Evolutionary conservation across 1,140 invertebrate species (phyloP).

Genomic region (Hyposmocoma kahamanoa): DNA sequence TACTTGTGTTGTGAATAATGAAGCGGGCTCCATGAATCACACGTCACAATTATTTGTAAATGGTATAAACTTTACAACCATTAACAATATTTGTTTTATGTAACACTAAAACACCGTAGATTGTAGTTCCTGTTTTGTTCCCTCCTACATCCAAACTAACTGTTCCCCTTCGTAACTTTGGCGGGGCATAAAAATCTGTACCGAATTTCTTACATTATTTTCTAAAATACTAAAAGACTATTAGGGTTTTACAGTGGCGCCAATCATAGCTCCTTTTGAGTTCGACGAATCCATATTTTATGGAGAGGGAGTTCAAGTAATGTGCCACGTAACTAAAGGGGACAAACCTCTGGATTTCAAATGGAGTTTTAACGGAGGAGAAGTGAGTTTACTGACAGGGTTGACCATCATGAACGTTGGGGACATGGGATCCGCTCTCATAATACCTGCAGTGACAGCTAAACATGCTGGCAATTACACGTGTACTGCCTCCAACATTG

Average conservation of each 20-base stretch:
- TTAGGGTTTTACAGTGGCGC: constrained; percentile 59
- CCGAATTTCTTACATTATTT: neutral
- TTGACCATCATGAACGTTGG: constrained; percentile 76
- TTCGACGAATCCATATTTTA: constrained; percentile 69
- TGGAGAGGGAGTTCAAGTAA: constrained; percentile 81
- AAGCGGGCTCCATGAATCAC: constrained; percentile 76
- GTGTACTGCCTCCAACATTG: constrained; percentile 84
- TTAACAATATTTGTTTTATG: constrained; percentile 12
- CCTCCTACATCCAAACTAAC: constrained; percentile 20
- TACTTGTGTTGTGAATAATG: constrained; percentile 81
- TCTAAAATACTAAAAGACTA: neutral
- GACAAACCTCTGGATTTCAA: constrained; percentile 80
- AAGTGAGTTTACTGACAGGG: constrained; percentile 66
- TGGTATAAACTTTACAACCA: constrained; percentile 65
- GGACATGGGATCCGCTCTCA: constrained; percentile 72
- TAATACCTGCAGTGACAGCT: constrained; percentile 75
- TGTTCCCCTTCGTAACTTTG: constrained; percentile 55
- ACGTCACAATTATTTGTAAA: constrained; percentile 80
- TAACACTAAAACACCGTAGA: constrained; percentile 29
- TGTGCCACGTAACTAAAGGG: constrained; percentile 81
- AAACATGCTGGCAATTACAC: constrained; percentile 86
- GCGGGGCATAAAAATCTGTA: constrained; percentile 48
- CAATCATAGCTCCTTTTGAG: constrained; percentile 63
- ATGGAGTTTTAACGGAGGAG: constrained; percentile 77
- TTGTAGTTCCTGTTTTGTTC: constrained; percentile 23